Evolutionary conservation across 2,797 vertebrate genomes (phyloP), one percentile per base, ranked within the genome.

Genomic region (Gila robusta): DNA sequence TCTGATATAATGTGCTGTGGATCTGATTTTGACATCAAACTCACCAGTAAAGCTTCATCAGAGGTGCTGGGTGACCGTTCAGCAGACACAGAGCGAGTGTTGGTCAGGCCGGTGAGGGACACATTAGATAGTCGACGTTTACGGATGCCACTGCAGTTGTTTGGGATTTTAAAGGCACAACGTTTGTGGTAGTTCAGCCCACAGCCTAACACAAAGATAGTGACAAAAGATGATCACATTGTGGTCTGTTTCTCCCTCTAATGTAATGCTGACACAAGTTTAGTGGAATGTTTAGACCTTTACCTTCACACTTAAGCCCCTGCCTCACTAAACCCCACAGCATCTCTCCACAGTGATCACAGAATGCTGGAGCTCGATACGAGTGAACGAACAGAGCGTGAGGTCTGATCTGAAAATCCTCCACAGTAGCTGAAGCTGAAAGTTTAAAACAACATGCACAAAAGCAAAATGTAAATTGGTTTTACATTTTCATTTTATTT

Each of bases 281-380:
- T 87, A n/a, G 4, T 39, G 17, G 1, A 26, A 8, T 41, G n/a
- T 59, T 85, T 7, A 16, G 37, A 69, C 6, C 0, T 14, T 91
- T 90, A 99, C 98, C 98, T 96, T 99, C 98, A 92, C 98, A 99
- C 90, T 99, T 99, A 83, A 99, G 97, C 21, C 98, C 98, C 91
- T 99, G 98, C 2, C 98, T 95, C 3, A 99, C 98, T 54, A 99
- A 95, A 0, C 98, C 98, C 98, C 98, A 99, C 66, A 99, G 92
- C 98, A 99, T 99, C 93, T 99, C 98, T 56, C 98, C 98, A 76
- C 98, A 99, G 92, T 99, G 98, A 92, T 99, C 98, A 81, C 98
- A 99, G 91, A 99, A 99, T 21, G 98, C 96, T 0, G 98, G 98
- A 0, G 98, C 97, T 81, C 98, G 95, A 91, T 99, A 99, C 0